These are phyloP conservation scores for Apeltes quadracus DNA, from an alignment of 2,113 vertebrate genomes.

Conservation along the genomic window DNA sequence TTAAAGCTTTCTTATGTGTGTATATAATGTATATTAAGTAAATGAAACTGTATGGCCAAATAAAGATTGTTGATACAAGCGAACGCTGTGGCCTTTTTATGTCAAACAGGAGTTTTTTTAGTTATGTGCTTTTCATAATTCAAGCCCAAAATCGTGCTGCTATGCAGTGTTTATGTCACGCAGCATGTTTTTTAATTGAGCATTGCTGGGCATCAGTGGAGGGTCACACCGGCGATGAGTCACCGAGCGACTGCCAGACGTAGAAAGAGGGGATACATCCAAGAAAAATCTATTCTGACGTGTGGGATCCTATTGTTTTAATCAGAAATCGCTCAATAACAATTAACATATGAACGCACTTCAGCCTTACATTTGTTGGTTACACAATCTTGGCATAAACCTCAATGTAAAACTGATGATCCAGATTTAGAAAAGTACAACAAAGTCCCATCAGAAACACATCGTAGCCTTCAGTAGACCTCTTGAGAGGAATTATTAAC, in stretches of 20 bases:
- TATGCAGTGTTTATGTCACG: constrained; percentile 45
- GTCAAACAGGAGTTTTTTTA: background rate
- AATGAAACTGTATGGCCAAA: constrained; percentile 72
- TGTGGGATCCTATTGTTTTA: background rate
- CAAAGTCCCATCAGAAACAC: background rate
- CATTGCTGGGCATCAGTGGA: constrained; percentile 54
- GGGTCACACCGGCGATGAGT: constrained; percentile 44
- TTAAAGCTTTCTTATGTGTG: constrained; percentile 71
- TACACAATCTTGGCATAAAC: background rate
- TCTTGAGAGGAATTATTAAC: background rate
- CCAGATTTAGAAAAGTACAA: background rate
- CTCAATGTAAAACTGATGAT: background rate
- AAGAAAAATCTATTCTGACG: background rate
- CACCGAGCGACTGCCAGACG: constrained; percentile 36
- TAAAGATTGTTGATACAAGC: constrained; percentile 70
- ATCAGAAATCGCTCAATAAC: background rate
- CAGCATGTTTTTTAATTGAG: constrained; percentile 46
- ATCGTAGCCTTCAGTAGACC: background rate
- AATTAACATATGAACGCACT: background rate
- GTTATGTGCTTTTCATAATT: constrained; percentile 35
- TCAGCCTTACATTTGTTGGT: background rate
- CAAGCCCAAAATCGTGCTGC: constrained; percentile 33
- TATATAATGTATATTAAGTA: constrained; percentile 75
- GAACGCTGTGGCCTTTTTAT: background rate
- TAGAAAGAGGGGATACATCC: background rate